Base-by-base conservation (phyloP, 1,140 invertebrate species). In the Drosophila equinoxialis region DNA sequence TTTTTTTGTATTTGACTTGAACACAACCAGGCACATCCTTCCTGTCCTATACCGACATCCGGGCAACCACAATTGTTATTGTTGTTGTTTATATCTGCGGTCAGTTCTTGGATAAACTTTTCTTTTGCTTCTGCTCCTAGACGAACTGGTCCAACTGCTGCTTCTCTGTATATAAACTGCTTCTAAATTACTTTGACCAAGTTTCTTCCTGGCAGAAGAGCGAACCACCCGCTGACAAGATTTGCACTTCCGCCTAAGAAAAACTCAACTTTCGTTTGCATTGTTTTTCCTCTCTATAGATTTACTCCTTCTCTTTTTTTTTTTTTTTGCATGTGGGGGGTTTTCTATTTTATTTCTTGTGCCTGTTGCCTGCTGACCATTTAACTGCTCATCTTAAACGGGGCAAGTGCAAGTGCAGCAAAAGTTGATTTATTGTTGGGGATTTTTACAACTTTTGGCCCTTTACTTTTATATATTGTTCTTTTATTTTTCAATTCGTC, bases 181-280 rank as follows among this genome's bases (percentile, higher is more conserved):
- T 79, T 79, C 74, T 77, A 79, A 79, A 79, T 79, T 79, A 73
- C 77, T 79, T 79, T 79, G 74, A 72, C 77, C 77, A 79, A 79
- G 62, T 77, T 79, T 37, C 37, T 57, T 60, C 45, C 59, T 60
- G 35, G 26, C 63, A 20, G 57, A 63, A 23, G 35, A 37, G 14
- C 13, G 45, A 51, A 51, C 42, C 65, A 60, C 57, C 65, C 51
- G 71, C 76, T 58, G 60, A 75, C 76, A 76, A 79, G 68, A 79
- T 78, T 78, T 78, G 64, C 72, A 78, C 76, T 75, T 75, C 76
- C 76, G 64, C 67, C 55, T 67, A 64, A 68, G 42, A 65, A 65
- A 65, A 74, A 70, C 61, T 74, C 61, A 59, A 68, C 68, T 78
- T 76, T 66, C 42, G 13, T 41, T 72, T 71, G 69, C 77, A 79